Conservation (phyloP, 2,888 invertebrate species). For the Dysmachus trigonus region DNA sequence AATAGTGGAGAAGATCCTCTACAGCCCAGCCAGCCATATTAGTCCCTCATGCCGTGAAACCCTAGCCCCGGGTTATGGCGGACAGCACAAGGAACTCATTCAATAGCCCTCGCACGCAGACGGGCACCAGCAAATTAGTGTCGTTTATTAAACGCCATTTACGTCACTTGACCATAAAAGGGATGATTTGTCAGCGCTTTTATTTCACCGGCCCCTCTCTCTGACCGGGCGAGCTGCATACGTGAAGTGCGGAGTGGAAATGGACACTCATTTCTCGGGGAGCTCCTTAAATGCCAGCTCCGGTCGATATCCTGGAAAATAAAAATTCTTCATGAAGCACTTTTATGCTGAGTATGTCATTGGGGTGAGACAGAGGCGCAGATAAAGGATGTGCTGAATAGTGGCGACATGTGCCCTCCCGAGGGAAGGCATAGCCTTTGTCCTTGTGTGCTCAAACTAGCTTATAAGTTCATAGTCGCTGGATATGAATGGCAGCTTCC, state of each 20-base stretch:
- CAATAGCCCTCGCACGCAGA: conserved; percentile 14
- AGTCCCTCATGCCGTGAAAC: not conserved
- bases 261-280: conserved; percentile 19
- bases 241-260: not conserved
- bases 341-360: conserved; percentile 15
- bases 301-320: conserved; percentile 27
- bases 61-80: not conserved
- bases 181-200: conserved; percentile 50
- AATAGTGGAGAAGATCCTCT: not conserved
- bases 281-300: conserved; percentile 17
- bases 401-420: not conserved
- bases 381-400: conserved; percentile 12
- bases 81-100: not conserved
- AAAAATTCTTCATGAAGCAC: conserved; percentile 10
- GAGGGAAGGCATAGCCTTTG: not conserved
- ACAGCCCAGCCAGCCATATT: not conserved
- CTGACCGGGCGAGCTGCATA: not conserved
- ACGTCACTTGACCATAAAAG: conserved; percentile 49
- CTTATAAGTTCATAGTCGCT: not conserved
- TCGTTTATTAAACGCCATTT: conserved; percentile 50
- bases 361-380: not conserved
- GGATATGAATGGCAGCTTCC: not conserved
- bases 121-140: conserved; percentile 47
- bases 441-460: not conserved
- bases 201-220: conserved; percentile 25